These are phyloP conservation scores for Smittia aterrima DNA, from an alignment of 2,888 invertebrate genomes.

Conservation along the genomic window DNA sequence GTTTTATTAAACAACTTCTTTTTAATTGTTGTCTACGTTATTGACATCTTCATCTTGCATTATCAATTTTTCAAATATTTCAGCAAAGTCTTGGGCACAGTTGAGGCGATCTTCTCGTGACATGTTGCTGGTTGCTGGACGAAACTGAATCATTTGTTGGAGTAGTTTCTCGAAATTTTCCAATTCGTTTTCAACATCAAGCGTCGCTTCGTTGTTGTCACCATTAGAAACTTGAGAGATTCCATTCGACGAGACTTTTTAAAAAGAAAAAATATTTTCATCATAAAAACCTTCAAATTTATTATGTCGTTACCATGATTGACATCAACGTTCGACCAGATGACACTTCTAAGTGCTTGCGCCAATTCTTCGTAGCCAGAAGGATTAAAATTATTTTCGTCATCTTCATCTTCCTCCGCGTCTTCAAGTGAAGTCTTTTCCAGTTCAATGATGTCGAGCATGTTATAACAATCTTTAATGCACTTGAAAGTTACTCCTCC, in stretches of 20 bases:
- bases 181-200: slow-evolving; percentile 44
- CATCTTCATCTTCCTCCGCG: slow-evolving; percentile 43
- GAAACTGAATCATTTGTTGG: slow-evolving; percentile 45
- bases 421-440: slow-evolving; percentile 44
- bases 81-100: slow-evolving; percentile 46
- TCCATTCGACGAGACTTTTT: not conserved
- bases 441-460: slow-evolving; percentile 47
- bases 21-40: not conserved
- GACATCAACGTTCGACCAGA: slow-evolving; percentile 46
- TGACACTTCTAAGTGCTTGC: slow-evolving; percentile 45
- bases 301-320: slow-evolving; percentile 1
- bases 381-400: slow-evolving; percentile 44
- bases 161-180: slow-evolving; percentile 46
- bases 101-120: slow-evolving; percentile 46
- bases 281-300: not conserved
- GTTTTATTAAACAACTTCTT: too few relatives aligned
- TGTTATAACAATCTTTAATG: slow-evolving; percentile 45
- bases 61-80: slow-evolving; percentile 45
- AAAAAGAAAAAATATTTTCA: not conserved
- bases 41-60: slow-evolving; percentile 23
- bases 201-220: not conserved
- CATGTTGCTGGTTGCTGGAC: slow-evolving; percentile 45
- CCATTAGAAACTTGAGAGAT: slow-evolving; percentile 6
- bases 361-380: slow-evolving; percentile 46
- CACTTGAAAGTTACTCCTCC: slow-evolving; percentile 47